Evolutionary conservation across 2,797 vertebrate species (phyloP).

Genomic region (Poecilia wingei): DNA sequence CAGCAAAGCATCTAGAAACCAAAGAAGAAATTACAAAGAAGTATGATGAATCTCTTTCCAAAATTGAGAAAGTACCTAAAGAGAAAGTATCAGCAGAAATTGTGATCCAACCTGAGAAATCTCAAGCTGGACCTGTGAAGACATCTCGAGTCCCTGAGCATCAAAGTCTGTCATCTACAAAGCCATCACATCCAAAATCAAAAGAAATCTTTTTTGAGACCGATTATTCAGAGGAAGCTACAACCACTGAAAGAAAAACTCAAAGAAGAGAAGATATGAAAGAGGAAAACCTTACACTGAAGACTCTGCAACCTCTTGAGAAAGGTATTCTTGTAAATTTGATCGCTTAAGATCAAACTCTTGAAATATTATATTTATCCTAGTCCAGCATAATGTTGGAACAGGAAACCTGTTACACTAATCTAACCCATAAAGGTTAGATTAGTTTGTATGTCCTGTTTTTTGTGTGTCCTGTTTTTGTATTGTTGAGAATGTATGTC

Average conservation of each 20-base stretch:
- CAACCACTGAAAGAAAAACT: slow-evolving; percentile 7
- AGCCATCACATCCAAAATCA: background rate
- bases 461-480: slow-evolving; percentile 8
- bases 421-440: background rate
- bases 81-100: slow-evolving; percentile 59
- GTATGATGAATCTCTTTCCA: slow-evolving; percentile 2
- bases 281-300: slow-evolving; percentile 8
- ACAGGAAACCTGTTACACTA: background rate
- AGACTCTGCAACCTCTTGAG: slow-evolving; percentile 32
- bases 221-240: slow-evolving; percentile 30
- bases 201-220: background rate
- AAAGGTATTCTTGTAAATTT: slow-evolving; percentile 58
- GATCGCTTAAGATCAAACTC: slow-evolving; percentile 36
- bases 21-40: background rate
- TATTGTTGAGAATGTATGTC: slow-evolving; percentile 61
- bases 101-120: slow-evolving; percentile 61
- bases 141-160: background rate
- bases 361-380: slow-evolving; percentile 22
- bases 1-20: background rate
- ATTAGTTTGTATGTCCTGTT: background rate
- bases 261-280: slow-evolving; percentile 18
- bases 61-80: slow-evolving; percentile 6
- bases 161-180: background rate
- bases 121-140: background rate
- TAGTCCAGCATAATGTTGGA: slow-evolving; percentile 2